Conservation (phyloP, 2,797 vertebrate genomes). For the Salmo trutta region DNA sequence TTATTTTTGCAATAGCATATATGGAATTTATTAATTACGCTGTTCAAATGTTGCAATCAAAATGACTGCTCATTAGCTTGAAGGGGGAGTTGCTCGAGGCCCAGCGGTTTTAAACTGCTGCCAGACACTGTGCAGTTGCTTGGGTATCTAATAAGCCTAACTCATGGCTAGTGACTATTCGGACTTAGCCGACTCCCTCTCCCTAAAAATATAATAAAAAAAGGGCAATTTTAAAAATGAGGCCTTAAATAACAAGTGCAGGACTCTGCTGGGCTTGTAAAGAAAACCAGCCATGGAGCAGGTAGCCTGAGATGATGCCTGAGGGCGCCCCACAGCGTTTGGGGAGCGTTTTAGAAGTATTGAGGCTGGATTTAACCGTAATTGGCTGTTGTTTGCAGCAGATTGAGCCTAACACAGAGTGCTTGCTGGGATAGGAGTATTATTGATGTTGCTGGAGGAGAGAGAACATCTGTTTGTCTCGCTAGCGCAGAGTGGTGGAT, state of each 20-base stretch:
- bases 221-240: background rate
- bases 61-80: too few relatives aligned
- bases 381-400: slow-evolving; percentile 53
- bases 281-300: background rate
- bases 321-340: background rate
- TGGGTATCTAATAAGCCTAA: background rate
- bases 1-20: too few relatives aligned
- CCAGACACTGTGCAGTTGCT: too few relatives aligned
- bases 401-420: slow-evolving; percentile 37
- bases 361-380: slow-evolving; percentile 50
- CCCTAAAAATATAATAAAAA: background rate
- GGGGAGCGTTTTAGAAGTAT: background rate
- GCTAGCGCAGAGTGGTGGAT: background rate
- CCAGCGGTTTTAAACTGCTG: too few relatives aligned
- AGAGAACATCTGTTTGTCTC: slow-evolving; percentile 51
- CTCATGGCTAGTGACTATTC: background rate
- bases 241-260: background rate
- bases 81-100: too few relatives aligned
- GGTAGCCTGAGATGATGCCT: background rate
- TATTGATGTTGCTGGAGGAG: slow-evolving; percentile 37
- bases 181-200: background rate
- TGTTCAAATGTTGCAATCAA: too few relatives aligned
- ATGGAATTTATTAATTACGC: too few relatives aligned
- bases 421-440: slow-evolving; percentile 8
- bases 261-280: too few relatives aligned